Evolutionary conservation across 2,113 vertebrate genomes (phyloP).

Genomic region (Cheirogaleus medius): DNA sequence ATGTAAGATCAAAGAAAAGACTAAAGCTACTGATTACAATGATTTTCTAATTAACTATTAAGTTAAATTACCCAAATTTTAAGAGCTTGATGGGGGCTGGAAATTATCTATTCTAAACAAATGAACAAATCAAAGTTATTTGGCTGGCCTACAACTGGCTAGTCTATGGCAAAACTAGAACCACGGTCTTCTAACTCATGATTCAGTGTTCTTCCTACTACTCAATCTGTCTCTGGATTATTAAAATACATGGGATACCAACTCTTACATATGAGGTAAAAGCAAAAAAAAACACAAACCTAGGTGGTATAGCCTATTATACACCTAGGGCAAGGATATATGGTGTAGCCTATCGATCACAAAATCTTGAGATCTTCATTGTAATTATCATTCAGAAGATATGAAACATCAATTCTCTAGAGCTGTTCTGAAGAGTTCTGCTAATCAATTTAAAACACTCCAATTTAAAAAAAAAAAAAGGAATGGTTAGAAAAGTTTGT

Average conservation of each 20-base stretch:
- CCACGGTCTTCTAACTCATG: neutral
- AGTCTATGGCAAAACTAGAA: neutral
- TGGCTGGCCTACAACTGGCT: neutral
- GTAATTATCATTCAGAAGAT: neutral
- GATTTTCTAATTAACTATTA: slow-evolving; percentile 23
- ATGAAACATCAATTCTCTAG: neutral
- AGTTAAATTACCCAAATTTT: neutral
- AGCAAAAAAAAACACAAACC: slow-evolving; percentile 32
- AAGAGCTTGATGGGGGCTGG: neutral
- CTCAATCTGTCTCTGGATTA: neutral
- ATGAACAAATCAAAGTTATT: slow-evolving; percentile 7
- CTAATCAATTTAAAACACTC: slow-evolving; percentile 13
- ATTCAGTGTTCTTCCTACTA: neutral
- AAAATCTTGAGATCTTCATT: neutral
- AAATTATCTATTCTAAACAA: slow-evolving; percentile 28
- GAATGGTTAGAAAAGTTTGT: neutral
- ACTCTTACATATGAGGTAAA: neutral
- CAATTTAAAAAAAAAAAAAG: neutral
- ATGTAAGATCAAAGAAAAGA: neutral
- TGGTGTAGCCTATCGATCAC: too few relatives aligned
- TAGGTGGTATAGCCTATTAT: too few relatives aligned
- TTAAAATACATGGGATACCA: neutral
- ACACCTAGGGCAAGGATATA: too few relatives aligned
- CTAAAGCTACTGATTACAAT: neutral
- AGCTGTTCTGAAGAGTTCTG: neutral